Conservation (phyloP, 2,113 vertebrate genomes). For the Dicerorhinus sumatrensis region DNA sequence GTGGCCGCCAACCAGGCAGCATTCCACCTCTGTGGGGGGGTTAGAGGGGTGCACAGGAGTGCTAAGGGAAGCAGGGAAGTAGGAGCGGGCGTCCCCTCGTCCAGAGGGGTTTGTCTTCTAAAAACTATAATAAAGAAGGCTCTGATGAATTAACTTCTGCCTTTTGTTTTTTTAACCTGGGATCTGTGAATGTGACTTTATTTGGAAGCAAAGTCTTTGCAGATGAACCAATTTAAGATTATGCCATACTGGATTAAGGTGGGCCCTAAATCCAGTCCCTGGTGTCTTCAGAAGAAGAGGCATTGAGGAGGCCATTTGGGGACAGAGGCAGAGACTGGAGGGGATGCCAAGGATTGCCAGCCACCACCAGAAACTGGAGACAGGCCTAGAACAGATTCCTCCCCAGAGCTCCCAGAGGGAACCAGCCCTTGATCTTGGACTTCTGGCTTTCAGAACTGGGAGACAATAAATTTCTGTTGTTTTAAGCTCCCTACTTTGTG, state of each 20-base stretch:
- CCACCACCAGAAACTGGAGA: no score
- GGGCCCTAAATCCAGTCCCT: background rate
- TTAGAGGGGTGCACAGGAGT: background rate
- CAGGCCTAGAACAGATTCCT: background rate
- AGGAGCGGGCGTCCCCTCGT: rapidly evolving
- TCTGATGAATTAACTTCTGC: background rate
- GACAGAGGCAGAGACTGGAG: background rate
- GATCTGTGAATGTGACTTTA: background rate
- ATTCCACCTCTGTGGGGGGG: background rate
- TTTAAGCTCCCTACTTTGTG: background rate
- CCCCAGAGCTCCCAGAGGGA: no score
- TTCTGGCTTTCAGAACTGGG: background rate
- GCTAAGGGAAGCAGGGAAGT: background rate
- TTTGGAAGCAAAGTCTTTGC: background rate
- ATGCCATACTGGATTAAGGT: background rate
- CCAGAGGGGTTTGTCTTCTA: background rate
- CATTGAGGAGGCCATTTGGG: no score
- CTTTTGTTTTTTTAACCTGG: background rate
- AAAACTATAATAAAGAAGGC: background rate
- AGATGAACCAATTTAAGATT: background rate
- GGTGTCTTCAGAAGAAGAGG: background rate
- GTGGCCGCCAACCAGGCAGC: background rate
- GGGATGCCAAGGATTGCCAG: background rate
- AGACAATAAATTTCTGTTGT: no score
- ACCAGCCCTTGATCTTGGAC: background rate